phyloP scores from a whole-genome alignment of 2,888 invertebrate genomes.

The Nomada fucata region DNA sequence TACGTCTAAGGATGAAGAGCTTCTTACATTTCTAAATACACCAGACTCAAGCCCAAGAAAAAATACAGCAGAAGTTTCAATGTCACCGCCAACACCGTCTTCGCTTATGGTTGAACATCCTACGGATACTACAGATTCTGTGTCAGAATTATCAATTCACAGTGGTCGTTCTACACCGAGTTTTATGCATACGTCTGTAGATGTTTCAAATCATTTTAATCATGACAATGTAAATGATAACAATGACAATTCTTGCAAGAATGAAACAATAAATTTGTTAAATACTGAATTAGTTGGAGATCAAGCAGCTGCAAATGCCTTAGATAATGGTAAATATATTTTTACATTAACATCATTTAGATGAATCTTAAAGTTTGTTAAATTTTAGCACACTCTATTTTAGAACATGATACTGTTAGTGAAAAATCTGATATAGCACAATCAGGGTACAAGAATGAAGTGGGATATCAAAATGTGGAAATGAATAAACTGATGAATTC shows the following conservation, averaged over 20 bases:
- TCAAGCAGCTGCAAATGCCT: conserved; percentile 84
- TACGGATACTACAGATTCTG: conserved; percentile 74
- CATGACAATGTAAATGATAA: conserved; percentile 37
- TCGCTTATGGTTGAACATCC: conserved; percentile 75
- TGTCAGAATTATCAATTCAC: conserved; percentile 74
- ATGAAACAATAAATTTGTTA: conserved; percentile 11
- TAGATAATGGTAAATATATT: conserved; percentile 61
- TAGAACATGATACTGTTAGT: conserved; percentile 25
- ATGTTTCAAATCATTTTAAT: conserved; percentile 66
- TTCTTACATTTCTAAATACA: conserved; percentile 74
- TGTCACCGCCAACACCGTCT: conserved; percentile 71
- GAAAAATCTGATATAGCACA: conserved; percentile 18
- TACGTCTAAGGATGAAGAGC: conserved; percentile 70
- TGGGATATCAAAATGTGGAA: conserved; percentile 22
- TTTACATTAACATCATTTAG: background rate
- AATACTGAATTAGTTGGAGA: conserved; percentile 26
- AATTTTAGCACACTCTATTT: conserved; percentile 3
- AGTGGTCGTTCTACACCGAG: conserved; percentile 74
- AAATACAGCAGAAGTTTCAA: conserved; percentile 44
- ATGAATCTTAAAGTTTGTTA: background rate
- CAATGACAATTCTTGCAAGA: conserved; percentile 50
- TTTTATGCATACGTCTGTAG: conserved; percentile 66
- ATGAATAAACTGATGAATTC: conserved; percentile 28
- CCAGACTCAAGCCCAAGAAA: conserved; percentile 68
- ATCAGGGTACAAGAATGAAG: conserved; percentile 29